A percentile compares a stretch with the other conserved stretches of the same genome.
phyloP scores from a whole-genome alignment of 1,140 invertebrate genomes.

The Diorhabda carinulata region DNA sequence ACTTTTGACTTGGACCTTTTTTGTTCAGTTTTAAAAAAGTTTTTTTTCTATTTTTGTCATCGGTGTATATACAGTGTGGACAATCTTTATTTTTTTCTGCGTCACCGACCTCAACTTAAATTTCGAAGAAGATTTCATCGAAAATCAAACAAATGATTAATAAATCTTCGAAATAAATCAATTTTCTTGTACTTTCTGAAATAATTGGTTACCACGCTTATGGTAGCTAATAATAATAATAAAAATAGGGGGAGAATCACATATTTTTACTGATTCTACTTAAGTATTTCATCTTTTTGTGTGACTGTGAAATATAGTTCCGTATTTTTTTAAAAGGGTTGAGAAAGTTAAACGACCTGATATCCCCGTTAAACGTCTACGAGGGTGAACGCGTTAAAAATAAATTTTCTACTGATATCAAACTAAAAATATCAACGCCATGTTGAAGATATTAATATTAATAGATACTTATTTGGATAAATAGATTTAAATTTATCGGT shows the following conservation, averaged over 20 bases:
- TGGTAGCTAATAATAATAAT: slow-evolving; percentile 9
- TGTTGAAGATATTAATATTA: slow-evolving; percentile 16
- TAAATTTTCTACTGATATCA: slow-evolving; percentile 4
- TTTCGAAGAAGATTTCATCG: too few species aligned
- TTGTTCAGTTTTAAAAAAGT: too few species aligned
- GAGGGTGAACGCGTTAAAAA: slow-evolving; percentile 13
- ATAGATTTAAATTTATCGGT: too few species aligned
- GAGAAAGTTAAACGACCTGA: slow-evolving; percentile 17
- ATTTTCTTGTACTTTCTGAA: too few species aligned
- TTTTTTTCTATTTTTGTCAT: too few species aligned
- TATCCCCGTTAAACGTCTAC: neutral
- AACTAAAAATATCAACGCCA: slow-evolving; percentile 14
- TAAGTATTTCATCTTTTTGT: slow-evolving; percentile 7
- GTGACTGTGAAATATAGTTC: slow-evolving; percentile 17
- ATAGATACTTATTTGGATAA: slow-evolving; percentile 4
- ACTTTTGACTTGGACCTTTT: too few species aligned
- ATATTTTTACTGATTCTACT: slow-evolving; percentile 6
- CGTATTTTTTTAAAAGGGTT: slow-evolving; percentile 22
- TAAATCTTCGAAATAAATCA: too few species aligned
- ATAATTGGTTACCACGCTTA: too few species aligned
- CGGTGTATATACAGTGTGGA: too few species aligned
- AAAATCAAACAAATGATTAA: too few species aligned
- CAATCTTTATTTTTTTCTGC: too few species aligned
- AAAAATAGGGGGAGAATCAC: slow-evolving; percentile 6
- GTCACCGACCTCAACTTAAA: too few species aligned